Evolutionary conservation across 2,888 invertebrate species (phyloP), one percentile per base, ranked within the genome.

Genomic region (Clunio marinus): DNA sequence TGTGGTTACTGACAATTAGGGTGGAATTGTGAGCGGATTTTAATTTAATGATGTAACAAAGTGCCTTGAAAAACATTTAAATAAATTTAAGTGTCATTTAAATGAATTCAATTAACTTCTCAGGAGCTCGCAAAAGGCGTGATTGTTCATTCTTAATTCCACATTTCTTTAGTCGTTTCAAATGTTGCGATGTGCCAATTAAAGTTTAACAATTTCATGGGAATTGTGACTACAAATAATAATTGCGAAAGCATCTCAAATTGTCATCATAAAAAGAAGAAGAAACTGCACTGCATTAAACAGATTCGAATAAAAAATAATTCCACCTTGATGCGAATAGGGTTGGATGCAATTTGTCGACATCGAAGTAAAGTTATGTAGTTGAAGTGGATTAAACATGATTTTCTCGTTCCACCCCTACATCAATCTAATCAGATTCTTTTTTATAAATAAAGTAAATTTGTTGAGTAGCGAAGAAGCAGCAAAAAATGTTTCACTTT

Each of bases 291-390:
- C n/a, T n/a, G n/a, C n/a, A n/a, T n/a, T n/a, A n/a, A n/a, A 15
- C 7, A 15, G 41, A 41, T n/a, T n/a, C n/a, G 41, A 41, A 41
- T 41, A 51, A 51, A 51, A 51, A 58, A 17, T 20, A 24, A 24
- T 22, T 58, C 24, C 37, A 65, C 63, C 63, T 65, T 65, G 63
- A 62, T 62, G 62, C 22, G 46, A 46, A 65, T 65, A 27, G 63
- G 63, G 63, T 65, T 65, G 63, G 45, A 65, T 65, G 63, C 63
- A 65, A 65, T 65, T 65, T 65, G 63, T 65, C 63, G 63, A 46
- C 10, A 24, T 3, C 20, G 10, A 41, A 41, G n/a, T 41, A 41
- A n/a, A 41, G 41, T 41, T 35, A 41, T 62, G 62, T 62, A 35
- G 45, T 51, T 46, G 63, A 45, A 22, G 20, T 37, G 25, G 45